Conservation (phyloP, 2,888 invertebrate species). For the Anodontia alba region DNA sequence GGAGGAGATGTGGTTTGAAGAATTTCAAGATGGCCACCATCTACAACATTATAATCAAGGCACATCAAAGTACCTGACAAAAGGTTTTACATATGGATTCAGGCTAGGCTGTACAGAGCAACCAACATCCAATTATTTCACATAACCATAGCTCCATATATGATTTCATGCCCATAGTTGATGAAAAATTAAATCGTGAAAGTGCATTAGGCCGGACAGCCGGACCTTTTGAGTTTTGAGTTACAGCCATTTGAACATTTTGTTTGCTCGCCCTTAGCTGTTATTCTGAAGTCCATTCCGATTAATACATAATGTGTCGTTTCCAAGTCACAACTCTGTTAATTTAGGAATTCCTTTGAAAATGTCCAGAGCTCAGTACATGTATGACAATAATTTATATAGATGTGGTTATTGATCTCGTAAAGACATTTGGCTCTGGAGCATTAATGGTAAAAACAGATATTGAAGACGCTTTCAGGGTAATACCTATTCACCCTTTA, state of each 20-base stretch:
- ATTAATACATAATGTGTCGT: conserved; percentile 40
- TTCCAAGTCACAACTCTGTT: conserved; percentile 22
- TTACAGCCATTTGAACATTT: conserved; percentile 26
- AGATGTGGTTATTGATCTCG: conserved; percentile 24
- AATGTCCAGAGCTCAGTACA: conserved; percentile 24
- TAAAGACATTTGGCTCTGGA: neutral
- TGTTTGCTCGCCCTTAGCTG: conserved; percentile 34
- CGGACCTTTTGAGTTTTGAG: conserved; percentile 34
- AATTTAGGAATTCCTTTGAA: conserved; percentile 28
- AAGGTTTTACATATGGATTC: conserved; percentile 17
- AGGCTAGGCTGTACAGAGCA: neutral
- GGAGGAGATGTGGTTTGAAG: too few species aligned
- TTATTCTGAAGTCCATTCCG: conserved; percentile 34
- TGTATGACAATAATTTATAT: conserved; percentile 41
- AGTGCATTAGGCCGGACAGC: conserved; percentile 1
- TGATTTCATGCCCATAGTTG: conserved; percentile 12
- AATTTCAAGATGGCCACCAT: too few species aligned
- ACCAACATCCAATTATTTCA: neutral
- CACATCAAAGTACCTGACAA: neutral
- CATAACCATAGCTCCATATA: conserved; percentile 12
- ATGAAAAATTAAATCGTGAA: conserved; percentile 24
- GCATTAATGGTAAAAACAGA: conserved; percentile 1
- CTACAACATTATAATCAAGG: neutral
- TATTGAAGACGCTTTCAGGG: neutral
- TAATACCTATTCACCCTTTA: neutral